A percentile compares a stretch with the other conserved stretches of the same genome.
These are phyloP conservation scores for Stichopus chloronotus DNA, from an alignment of 35 echinoderm and acorn worm genomes.

Conservation along the genomic window DNA sequence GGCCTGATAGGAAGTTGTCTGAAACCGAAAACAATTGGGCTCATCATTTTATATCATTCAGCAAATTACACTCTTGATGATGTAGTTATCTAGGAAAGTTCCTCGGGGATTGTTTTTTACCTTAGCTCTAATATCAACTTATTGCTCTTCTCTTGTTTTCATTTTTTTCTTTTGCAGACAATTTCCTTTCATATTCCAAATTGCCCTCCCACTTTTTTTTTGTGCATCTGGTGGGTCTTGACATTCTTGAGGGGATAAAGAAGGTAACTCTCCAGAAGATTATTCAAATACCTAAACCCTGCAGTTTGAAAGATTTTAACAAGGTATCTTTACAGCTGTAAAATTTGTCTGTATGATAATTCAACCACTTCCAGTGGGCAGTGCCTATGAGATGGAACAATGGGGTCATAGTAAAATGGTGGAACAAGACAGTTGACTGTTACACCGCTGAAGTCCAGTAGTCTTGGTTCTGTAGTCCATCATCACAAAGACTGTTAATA, in stretches of 20 bases:
- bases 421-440: neutral
- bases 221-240: neutral
- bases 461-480: neutral
- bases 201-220: too few relatives aligned
- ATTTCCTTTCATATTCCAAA: neutral
- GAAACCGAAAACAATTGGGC: constrained; percentile 14
- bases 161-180: neutral
- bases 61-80: neutral
- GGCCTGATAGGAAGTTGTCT: constrained; percentile 34
- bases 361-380: neutral
- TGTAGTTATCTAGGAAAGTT: neutral
- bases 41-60: constrained; percentile 39
- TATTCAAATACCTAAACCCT: neutral
- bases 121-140: neutral
- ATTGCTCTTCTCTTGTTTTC: neutral
- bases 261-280: neutral
- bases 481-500: neutral
- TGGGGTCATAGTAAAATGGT: neutral
- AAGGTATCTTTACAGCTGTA: neutral
- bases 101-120: neutral
- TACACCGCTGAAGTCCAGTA: neutral
- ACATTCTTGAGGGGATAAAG: neutral
- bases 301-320: neutral
- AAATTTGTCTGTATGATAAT: neutral
- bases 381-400: too few relatives aligned